Conservation (phyloP, 2,113 vertebrate genomes). For the Leucosticte australis region DNA sequence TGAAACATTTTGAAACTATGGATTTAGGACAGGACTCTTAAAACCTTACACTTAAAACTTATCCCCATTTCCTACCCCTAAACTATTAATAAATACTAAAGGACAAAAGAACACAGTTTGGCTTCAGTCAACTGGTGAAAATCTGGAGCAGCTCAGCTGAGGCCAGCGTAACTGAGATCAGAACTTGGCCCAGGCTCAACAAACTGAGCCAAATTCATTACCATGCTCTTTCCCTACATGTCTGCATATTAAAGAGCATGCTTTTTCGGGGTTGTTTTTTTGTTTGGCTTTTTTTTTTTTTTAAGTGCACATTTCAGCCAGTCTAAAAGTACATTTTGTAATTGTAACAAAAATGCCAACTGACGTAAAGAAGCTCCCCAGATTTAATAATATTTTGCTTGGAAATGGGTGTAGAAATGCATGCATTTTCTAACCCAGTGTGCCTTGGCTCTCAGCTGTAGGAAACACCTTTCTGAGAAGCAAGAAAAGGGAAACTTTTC, state of each 20-base stretch:
- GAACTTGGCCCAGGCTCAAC: slow-evolving; percentile 53
- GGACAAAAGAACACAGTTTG: slow-evolving; percentile 38
- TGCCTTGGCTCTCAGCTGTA: not conserved
- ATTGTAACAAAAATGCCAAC: slow-evolving; percentile 71
- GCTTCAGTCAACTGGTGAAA: slow-evolving; percentile 19
- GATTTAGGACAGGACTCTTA: not conserved
- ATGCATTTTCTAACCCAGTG: not conserved
- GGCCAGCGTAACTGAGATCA: slow-evolving; percentile 51
- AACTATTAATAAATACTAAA: slow-evolving; percentile 25
- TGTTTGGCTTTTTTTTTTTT: not conserved
- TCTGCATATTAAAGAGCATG: slow-evolving; percentile 68
- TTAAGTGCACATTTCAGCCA: slow-evolving; percentile 36
- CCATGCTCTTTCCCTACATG: slow-evolving; percentile 67
- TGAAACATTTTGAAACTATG: not conserved
- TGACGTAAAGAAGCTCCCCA: slow-evolving; percentile 62
- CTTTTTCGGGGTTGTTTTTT: not conserved
- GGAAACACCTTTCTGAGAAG: slow-evolving; percentile 39
- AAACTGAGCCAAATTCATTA: slow-evolving; percentile 66
- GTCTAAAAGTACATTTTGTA: slow-evolving; percentile 70
- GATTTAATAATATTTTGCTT: slow-evolving; percentile 71
- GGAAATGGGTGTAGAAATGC: slow-evolving; percentile 26
- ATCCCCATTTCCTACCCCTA: not conserved
- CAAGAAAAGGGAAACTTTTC: not conserved
- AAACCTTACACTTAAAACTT: not conserved
- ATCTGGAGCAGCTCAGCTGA: slow-evolving; percentile 47